Evolutionary conservation across 1,140 invertebrate species (phyloP), one percentile per base, ranked within the genome.

Genomic region (Fopius arisanus): DNA sequence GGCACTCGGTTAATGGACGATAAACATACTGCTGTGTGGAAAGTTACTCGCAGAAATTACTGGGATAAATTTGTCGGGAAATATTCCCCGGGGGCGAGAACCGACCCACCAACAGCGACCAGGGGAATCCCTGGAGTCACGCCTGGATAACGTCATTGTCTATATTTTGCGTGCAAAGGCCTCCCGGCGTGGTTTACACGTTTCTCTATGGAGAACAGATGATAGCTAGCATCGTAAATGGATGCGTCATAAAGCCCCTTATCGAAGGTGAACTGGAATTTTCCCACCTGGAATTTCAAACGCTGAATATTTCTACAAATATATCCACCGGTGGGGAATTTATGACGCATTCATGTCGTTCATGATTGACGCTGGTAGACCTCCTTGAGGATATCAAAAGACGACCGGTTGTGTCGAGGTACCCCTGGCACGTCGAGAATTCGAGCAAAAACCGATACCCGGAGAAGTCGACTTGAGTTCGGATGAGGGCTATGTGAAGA

Each of bases 51-150:
- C 70, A 65, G 33, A 59, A 71, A 33, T 71, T 71, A 62, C 54
- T 37, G 16, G 37, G 40, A 71, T 63, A 62, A 71, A 71, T 71
- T 71, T 71, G 23, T 40, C 70, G 43, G 31, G 59, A 71, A 71
- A 71, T 40, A 41, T 51, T 21, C 70, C 59, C 54, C 33, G 54
- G 63, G 54, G 31, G n/a, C n/a, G n/a, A 12, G 43, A 21, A 51
- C 43, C n/a, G 19, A 51, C 43, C 31, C n/a, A 28, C 28, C 19
- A 19, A 12, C 43, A 51, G n/a, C 43, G 43, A 51, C n/a, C 26
- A n/a, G 31, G 43, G 33, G 59, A 70, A 70, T 70, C 51, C 51
- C 51, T 12, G n/a, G 33, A 67, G 29, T 21, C 10, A n/a, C 21
- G 48, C 28, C 29, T 10, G 19, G 31, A 62, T 62, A 70, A 62